Conservation (phyloP, 2,113 vertebrate species). For the Emydocephalus ijimae region DNA sequence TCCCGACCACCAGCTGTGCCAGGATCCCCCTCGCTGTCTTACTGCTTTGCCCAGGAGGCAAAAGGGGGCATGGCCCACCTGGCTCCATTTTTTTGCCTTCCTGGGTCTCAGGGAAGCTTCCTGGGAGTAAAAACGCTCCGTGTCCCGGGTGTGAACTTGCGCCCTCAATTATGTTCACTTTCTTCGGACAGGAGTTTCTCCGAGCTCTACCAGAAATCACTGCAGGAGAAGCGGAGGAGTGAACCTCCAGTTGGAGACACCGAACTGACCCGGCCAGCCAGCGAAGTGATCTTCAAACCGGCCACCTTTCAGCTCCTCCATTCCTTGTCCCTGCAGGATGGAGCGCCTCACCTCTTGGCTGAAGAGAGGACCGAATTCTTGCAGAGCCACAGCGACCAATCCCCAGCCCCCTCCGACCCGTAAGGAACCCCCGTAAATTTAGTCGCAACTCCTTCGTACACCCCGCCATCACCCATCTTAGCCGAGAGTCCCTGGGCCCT, state of each 20-base stretch:
- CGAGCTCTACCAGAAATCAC: conserved; percentile 85
- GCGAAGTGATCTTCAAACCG: conserved; percentile 40
- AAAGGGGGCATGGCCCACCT: no score
- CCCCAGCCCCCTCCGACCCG: not conserved
- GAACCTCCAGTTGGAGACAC: conserved; percentile 60
- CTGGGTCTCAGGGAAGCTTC: no score
- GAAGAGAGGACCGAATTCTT: conserved; percentile 36
- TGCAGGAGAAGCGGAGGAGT: conserved; percentile 81
- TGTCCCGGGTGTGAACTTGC: not conserved
- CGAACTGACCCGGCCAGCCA: conserved; percentile 25
- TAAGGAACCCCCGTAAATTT: no score
- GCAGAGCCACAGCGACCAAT: not conserved
- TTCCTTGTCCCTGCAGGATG: conserved; percentile 76
- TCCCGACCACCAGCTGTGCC: no score
- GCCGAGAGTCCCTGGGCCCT: not conserved
- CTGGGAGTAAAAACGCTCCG: no score
- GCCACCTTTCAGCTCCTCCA: conserved; percentile 42
- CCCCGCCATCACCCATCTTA: no score
- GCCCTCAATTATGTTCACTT: not conserved
- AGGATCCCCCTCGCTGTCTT: no score
- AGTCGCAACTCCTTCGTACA: not conserved
- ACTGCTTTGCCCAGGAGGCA: no score
- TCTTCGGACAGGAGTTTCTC: conserved; percentile 79
- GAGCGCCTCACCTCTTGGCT: conserved; percentile 43
- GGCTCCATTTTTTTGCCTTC: no score